A percentile compares a stretch with the other conserved stretches of the same genome.
These are phyloP conservation scores for Drosophila melanogaster DNA, from an alignment of 1,140 invertebrate species.

Conservation along the genomic window Release_6_plus_ISO1_MT NT_037436.4:4766001-4766500, in stretches of 20 bases:
- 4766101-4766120: slow-evolving; percentile 32
- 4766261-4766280: background rate
- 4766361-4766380: slow-evolving; percentile 88
- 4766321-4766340: slow-evolving; percentile 54
- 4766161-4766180: slow-evolving; percentile 54
- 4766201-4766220: background rate
- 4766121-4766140: slow-evolving; percentile 41
- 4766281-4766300: slow-evolving; percentile 10
- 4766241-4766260: background rate
- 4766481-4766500: slow-evolving; percentile 89
- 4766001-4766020: slow-evolving; percentile 85
- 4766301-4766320: slow-evolving; percentile 3
- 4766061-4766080: slow-evolving; percentile 47
- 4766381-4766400: slow-evolving; percentile 86
- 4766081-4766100: slow-evolving; percentile 67
- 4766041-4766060: slow-evolving; percentile 84
- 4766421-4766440: slow-evolving; percentile 3
- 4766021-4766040: slow-evolving; percentile 87
- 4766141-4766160: slow-evolving; percentile 82
- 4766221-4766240: background rate
- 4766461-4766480: slow-evolving; percentile 85
- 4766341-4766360: slow-evolving; percentile 67
- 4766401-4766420: slow-evolving; percentile 13
- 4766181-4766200: background rate
- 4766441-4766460: slow-evolving; percentile 22